Conservation (phyloP, 2,888 invertebrate genomes). For the Yponomeuta cagnagella region DNA sequence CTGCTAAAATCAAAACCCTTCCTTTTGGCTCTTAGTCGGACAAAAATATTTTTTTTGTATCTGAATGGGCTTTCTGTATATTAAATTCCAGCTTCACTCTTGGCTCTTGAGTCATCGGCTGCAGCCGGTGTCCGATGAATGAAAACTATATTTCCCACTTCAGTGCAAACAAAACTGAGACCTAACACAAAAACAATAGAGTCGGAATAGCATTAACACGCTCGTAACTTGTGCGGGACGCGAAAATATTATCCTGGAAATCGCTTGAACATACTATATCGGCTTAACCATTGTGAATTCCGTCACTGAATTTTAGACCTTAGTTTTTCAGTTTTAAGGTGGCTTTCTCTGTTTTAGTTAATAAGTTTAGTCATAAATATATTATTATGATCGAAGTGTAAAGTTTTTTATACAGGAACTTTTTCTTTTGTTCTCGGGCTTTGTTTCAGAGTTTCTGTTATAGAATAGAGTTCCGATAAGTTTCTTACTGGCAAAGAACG, state of each 20-base stretch:
- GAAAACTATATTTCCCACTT: background rate
- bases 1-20: no score
- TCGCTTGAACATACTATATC: background rate
- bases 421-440: background rate
- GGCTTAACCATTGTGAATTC: background rate
- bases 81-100: background rate
- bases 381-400: background rate
- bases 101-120: background rate
- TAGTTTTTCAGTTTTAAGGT: background rate
- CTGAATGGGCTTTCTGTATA: background rate
- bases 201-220: background rate
- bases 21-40: no score
- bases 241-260: background rate
- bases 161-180: background rate
- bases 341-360: background rate
- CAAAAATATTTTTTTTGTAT: background rate
- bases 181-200: background rate
- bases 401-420: background rate
- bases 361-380: background rate
- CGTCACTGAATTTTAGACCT: background rate
- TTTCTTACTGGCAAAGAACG: background rate
- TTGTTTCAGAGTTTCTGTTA: background rate
- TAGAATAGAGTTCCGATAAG: background rate
- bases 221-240: background rate
- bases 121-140: slow-evolving; percentile 1